Evolutionary conservation across 2,888 invertebrate genomes (phyloP).

Genomic region (Ornithoptera priamus): DNA sequence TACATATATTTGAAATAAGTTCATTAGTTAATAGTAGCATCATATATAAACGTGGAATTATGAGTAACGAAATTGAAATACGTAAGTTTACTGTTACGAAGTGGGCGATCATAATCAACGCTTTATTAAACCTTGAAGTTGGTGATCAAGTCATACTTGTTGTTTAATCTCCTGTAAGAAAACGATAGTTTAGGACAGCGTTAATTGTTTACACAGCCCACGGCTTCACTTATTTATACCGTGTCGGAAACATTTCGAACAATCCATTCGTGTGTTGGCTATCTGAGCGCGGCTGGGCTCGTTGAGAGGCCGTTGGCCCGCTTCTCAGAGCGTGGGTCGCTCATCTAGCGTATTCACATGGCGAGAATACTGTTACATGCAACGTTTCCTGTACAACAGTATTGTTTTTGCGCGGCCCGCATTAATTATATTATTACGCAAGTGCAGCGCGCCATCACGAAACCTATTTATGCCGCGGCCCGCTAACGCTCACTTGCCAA

Average conservation of each 20-base stretch:
- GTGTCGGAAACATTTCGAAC: constrained; percentile 45
- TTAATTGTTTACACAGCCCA: constrained; percentile 41
- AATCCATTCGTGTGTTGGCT: constrained; percentile 43
- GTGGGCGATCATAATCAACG: constrained; percentile 71
- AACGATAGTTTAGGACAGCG: constrained; percentile 30
- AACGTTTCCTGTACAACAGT: constrained; percentile 57
- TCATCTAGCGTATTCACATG: constrained; percentile 55
- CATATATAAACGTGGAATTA: no score
- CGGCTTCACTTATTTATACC: constrained; percentile 43
- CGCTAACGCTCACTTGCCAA: constrained; percentile 73
- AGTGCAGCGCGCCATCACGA: constrained; percentile 63
- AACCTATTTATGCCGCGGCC: constrained; percentile 59
- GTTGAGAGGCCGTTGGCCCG: constrained; percentile 67
- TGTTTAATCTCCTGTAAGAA: constrained; percentile 20
- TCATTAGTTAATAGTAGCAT: no score
- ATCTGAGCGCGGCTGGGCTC: constrained; percentile 50
- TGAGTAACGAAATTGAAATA: no score
- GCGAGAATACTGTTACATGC: constrained; percentile 55
- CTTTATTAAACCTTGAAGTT: constrained; percentile 71
- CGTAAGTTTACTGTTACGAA: constrained; percentile 10
- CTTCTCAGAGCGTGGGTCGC: constrained; percentile 63
- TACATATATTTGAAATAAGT: no score
- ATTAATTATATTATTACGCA: constrained; percentile 70
- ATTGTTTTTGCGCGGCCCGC: constrained; percentile 59
- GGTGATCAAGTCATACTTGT: constrained; percentile 34